Evolutionary conservation across 2,797 vertebrate species (phyloP), one percentile per base, ranked within the genome.

Genomic region (Philypnodon macrostomus): DNA sequence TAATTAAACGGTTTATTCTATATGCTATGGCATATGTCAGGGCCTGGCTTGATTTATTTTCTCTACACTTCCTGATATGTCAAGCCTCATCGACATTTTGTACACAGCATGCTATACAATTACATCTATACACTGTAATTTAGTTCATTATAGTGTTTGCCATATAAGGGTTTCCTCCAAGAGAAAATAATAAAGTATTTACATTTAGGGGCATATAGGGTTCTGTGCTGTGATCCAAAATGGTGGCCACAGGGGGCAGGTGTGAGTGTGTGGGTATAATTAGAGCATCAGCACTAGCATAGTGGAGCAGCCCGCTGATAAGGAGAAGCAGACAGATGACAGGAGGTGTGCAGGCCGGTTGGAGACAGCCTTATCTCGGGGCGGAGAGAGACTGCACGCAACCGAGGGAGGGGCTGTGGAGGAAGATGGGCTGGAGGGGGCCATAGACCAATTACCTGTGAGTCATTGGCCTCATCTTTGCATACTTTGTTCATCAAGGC

Each of bases 351-450:
- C 63, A 77, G 83, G 83, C 80, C 58, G 62, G 73, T 67, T 85
- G 87, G 90, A 91, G 90, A 90, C 90, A 89, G 84, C 60, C 85
- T 91, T 91, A 91, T 91, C 90, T 89, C 44, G 12, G 70, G 80
- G 77, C 56, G 71, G 80, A 80, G 84, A 76, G 66, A 77, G 82
- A 64, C 81, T 68, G 73, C 81, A 88, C 75, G 81, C 85, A 70
- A 84, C 35, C 12, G 27, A 54, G 61, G 68, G 75, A 65, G 80
- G 73, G 72, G 70, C 7, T 33, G 61, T 34, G 61, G 60, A 68
- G 76, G 64, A 52, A 67, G 62, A 71, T 49, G 70, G 69, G 64
- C 56, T 61, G 35, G 53, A 67, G 48, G 67, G 52, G 63, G 75
- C 5, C 39, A 76, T 70, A 73, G 73, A 36, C 75, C 48, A 59